A percentile compares a stretch with the other conserved stretches of the same genome.
Evolutionary conservation across 2,888 invertebrate genomes (phyloP).

Genomic region (Bhutanitis thaidina): DNA sequence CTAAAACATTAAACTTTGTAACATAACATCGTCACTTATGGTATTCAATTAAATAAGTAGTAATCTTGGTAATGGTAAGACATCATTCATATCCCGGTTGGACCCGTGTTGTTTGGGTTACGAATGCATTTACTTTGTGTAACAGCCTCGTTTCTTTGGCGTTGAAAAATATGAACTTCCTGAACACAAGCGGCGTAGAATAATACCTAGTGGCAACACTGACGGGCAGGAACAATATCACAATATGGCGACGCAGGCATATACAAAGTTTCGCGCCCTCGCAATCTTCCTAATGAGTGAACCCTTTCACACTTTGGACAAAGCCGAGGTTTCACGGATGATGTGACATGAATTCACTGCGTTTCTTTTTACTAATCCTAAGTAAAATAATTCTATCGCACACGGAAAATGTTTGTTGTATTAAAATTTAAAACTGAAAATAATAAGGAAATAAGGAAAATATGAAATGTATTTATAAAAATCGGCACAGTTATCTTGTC

Average conservation of each 20-base stretch:
- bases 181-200: slow-evolving; percentile 48
- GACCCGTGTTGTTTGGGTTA: slow-evolving; percentile 49
- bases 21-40: too few relatives aligned
- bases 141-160: slow-evolving; percentile 53
- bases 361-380: slow-evolving; percentile 57
- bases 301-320: slow-evolving; percentile 75
- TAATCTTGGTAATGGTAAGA: slow-evolving; percentile 59
- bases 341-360: slow-evolving; percentile 67
- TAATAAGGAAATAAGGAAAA: not conserved
- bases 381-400: slow-evolving; percentile 40
- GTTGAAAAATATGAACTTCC: slow-evolving; percentile 57
- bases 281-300: slow-evolving; percentile 80
- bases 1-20: too few relatives aligned
- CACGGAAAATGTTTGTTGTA: slow-evolving; percentile 3
- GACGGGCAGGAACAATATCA: slow-evolving; percentile 58
- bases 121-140: slow-evolving; percentile 63
- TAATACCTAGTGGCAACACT: slow-evolving; percentile 50
- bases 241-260: slow-evolving; percentile 42
- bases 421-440: not conserved
- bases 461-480: too few relatives aligned
- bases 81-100: slow-evolving; percentile 47
- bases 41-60: slow-evolving; percentile 19
- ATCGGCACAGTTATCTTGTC: too few relatives aligned
- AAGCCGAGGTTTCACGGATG: slow-evolving; percentile 73
- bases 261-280: slow-evolving; percentile 71